Evolutionary conservation across 2,888 invertebrate genomes (phyloP).

Genomic region (Melanchra persicariae): DNA sequence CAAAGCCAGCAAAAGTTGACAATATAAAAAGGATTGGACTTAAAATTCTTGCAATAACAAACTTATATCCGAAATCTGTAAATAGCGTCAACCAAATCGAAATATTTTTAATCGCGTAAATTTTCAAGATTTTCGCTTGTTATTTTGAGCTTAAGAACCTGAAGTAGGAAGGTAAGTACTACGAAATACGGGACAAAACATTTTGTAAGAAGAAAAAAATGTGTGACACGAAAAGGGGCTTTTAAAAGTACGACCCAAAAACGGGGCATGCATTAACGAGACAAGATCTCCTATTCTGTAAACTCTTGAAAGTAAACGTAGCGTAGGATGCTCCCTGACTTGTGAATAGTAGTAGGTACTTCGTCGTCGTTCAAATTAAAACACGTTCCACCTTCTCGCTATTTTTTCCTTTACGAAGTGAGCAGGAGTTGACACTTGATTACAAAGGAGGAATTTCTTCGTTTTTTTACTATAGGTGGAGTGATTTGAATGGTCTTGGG

Average conservation of each 20-base stretch:
- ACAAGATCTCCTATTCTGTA: conserved; percentile 56
- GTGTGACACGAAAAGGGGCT: conserved; percentile 17
- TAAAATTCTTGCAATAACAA: conserved; percentile 1
- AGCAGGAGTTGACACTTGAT: conserved; percentile 20
- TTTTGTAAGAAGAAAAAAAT: conserved; percentile 37
- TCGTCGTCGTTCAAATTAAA: conserved; percentile 49
- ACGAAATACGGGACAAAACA: conserved; percentile 25
- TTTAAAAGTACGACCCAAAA: conserved; percentile 45
- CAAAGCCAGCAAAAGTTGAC: conserved; percentile 16
- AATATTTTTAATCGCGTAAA: conserved; percentile 16
- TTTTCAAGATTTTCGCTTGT: conserved; percentile 7
- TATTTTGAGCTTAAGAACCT: conserved; percentile 3
- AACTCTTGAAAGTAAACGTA: conserved; percentile 37
- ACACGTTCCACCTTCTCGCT: conserved; percentile 37
- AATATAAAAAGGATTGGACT: conserved; percentile 23
- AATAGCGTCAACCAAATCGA: background rate
- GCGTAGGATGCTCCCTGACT: conserved; percentile 22
- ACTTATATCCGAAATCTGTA: conserved; percentile 8
- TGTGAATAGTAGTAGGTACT: conserved; percentile 45
- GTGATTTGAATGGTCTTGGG: background rate
- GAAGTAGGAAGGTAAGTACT: background rate
- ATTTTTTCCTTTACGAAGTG: conserved; percentile 27
- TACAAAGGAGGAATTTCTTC: conserved; percentile 20
- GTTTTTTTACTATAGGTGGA: background rate
- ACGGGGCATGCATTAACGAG: conserved; percentile 52